A percentile compares a stretch with the other conserved stretches of the same genome.
phyloP scores from a whole-genome alignment of 2,113 vertebrate species.

The rabbit (Oryctolagus cuniculus) region mOryCun1.1 NC_091445.1:92377001-92377500 shows the following conservation, averaged over 20 bases:
- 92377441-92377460: constrained; percentile 44
- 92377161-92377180: constrained; percentile 56
- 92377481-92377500: constrained; percentile 48
- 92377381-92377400: constrained; percentile 51
- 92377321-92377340: constrained; percentile 63
- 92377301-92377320: constrained; percentile 76
- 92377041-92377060: constrained; percentile 39
- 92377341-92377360: constrained; percentile 68
- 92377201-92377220: constrained; percentile 37
- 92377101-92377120: constrained; percentile 11
- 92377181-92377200: constrained; percentile 54
- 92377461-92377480: neutral
- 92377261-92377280: constrained; percentile 55
- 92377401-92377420: constrained; percentile 36
- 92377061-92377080: constrained; percentile 26
- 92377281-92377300: constrained; percentile 68
- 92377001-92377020: neutral
- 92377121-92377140: constrained; percentile 1
- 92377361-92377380: constrained; percentile 67
- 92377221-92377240: constrained; percentile 55
- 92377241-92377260: constrained; percentile 59
- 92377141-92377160: constrained; percentile 50
- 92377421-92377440: neutral
- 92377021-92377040: constrained; percentile 63
- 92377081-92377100: constrained; percentile 30